Evolutionary conservation across 1,140 invertebrate genomes (phyloP).

Genomic region (Leucophenga varia): DNA sequence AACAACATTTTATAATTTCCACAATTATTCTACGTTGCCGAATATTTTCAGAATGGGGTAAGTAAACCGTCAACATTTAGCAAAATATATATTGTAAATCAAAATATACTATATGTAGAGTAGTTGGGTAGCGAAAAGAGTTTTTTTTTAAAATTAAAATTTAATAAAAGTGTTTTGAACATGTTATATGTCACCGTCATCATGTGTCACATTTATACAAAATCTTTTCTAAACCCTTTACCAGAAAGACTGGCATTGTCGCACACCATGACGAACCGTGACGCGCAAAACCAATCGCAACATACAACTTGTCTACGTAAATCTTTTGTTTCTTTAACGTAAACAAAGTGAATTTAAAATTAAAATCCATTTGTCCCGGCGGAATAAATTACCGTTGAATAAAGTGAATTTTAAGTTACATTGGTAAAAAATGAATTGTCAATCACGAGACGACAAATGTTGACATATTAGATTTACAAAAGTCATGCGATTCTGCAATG

Average conservation of each 20-base stretch:
- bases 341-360: constrained; percentile 49
- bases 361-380: constrained; percentile 37
- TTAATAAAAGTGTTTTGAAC: too few species aligned
- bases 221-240: too few species aligned
- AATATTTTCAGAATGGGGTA: constrained; percentile 45
- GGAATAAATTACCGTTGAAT: constrained; percentile 39
- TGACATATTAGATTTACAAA: too few species aligned
- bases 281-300: constrained; percentile 42
- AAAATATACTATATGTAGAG: too few species aligned
- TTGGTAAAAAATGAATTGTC: constrained; percentile 45
- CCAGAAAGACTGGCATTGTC: constrained; percentile 16
- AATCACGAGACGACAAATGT: too few species aligned
- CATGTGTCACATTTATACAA: too few species aligned
- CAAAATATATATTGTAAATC: too few species aligned
- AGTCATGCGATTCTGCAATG: too few species aligned
- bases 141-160: too few species aligned
- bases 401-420: constrained; percentile 31
- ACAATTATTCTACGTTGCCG: too few species aligned
- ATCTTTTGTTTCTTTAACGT: constrained; percentile 23
- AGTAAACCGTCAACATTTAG: constrained; percentile 27
- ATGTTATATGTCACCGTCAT: constrained; percentile 38
- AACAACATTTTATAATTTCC: too few species aligned
- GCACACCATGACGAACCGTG: constrained; percentile 49
- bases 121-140: too few species aligned
- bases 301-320: constrained; percentile 20